Conservation (phyloP, 2,113 vertebrate genomes). For the Brienomyrus brachyistius region DNA sequence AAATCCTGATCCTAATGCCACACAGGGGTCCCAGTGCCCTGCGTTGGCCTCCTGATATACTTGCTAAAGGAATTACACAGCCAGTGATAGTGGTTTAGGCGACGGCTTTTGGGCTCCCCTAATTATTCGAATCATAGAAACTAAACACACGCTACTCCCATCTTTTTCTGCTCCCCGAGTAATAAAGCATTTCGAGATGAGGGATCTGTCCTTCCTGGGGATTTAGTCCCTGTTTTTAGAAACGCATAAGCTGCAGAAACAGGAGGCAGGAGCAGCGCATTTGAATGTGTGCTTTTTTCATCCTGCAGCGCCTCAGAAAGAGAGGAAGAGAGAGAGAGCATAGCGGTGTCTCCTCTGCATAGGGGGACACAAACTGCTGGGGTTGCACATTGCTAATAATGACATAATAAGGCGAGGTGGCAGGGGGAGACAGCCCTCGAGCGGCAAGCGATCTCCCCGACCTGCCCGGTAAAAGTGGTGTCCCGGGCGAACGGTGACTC, state of each 20-base stretch:
- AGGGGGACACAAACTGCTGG: conserved; percentile 3
- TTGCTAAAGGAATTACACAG: background rate
- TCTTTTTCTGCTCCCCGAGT: background rate
- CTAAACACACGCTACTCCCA: background rate
- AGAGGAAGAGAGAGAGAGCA: background rate
- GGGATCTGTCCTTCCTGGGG: background rate
- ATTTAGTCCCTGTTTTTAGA: conserved; percentile 21
- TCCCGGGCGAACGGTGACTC: background rate
- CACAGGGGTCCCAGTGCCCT: background rate
- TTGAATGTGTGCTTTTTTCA: background rate
- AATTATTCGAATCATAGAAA: background rate
- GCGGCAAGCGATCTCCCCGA: background rate
- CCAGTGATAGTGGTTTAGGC: background rate
- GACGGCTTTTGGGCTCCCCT: background rate
- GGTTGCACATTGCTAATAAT: conserved; percentile 10
- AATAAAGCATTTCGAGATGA: background rate
- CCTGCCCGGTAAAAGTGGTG: background rate
- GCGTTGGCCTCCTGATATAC: background rate
- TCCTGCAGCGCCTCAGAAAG: background rate
- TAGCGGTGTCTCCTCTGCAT: conserved; percentile 19
- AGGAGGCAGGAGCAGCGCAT: background rate
- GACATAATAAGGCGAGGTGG: conserved; percentile 19
- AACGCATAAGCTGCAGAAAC: conserved; percentile 18
- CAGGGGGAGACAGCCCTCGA: background rate
- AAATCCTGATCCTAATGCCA: background rate